A percentile compares a stretch with the other conserved stretches of the same genome.
These are phyloP conservation scores for Pangasius sanitwongsei DNA, from an alignment of 2,797 vertebrate genomes.

Conservation along the genomic window DNA sequence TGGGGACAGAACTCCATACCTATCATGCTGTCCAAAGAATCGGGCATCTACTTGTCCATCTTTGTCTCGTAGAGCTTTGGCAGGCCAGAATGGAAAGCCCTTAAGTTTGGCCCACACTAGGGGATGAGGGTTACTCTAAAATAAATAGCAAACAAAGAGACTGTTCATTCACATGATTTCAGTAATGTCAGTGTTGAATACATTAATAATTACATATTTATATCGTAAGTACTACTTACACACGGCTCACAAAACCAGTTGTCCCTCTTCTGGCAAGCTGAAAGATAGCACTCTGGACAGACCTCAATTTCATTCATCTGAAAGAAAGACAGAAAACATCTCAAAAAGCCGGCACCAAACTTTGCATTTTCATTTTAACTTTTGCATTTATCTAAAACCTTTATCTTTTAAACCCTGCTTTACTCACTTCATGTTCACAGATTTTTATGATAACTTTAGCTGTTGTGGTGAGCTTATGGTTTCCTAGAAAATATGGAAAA, in stretches of 20 bases:
- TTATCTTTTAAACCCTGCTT: neutral
- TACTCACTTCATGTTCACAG: conserved; percentile 96
- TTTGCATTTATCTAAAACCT: neutral
- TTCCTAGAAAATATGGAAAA: conserved; percentile 78
- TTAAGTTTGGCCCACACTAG: conserved; percentile 99
- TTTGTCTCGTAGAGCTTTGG: conserved; percentile 97
- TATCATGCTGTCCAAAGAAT: conserved; percentile 98
- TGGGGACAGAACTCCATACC: conserved; percentile 71
- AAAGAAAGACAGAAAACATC: conserved; percentile 59
- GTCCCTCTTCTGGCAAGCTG: conserved; percentile 98
- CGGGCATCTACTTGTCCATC: conserved; percentile 97
- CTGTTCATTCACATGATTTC: neutral
- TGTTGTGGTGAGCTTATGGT: conserved; percentile 98
- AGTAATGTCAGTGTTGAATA: neutral
- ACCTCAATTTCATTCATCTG: conserved; percentile 99
- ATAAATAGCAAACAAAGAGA: conserved; percentile 58
- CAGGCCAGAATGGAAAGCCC: conserved; percentile 99
- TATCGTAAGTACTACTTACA: conserved; percentile 78
- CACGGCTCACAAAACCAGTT: conserved; percentile 99
- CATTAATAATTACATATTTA: neutral
- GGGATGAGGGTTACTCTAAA: conserved; percentile 96
- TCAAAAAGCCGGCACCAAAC: conserved; percentile 23
- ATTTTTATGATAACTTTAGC: conserved; percentile 99
- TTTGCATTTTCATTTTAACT: conserved; percentile 1
- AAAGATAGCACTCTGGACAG: conserved; percentile 98